Percentiles rank a stretch among this genome's conserved stretches.
phyloP scores from a whole-genome alignment of 2,888 invertebrate genomes.

The Thera obeliscata region DNA sequence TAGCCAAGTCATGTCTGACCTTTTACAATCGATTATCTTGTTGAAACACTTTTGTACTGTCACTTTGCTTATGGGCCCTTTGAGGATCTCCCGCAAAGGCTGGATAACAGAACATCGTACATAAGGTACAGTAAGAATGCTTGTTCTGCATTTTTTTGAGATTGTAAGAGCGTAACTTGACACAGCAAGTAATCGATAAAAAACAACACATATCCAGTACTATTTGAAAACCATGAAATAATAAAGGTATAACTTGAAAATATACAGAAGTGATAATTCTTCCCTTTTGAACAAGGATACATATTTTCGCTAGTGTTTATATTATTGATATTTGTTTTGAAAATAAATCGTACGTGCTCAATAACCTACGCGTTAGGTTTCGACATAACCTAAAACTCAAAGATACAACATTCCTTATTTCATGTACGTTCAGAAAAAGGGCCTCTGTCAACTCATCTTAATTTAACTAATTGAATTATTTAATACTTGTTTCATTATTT shows the following conservation, averaged over 20 bases:
- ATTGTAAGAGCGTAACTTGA: neutral
- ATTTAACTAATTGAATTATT: constrained; percentile 12
- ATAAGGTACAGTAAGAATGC: too few relatives aligned
- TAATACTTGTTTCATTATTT: constrained; percentile 16
- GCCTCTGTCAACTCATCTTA: constrained; percentile 18
- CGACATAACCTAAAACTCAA: neutral
- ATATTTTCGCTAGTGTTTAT: neutral
- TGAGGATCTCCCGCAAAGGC: too few relatives aligned
- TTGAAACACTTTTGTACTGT: too few relatives aligned
- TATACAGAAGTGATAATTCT: neutral
- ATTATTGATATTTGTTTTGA: neutral
- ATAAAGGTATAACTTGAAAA: neutral
- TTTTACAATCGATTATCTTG: too few relatives aligned
- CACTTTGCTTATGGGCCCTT: too few relatives aligned
- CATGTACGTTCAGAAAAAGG: constrained; percentile 40
- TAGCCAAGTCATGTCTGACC: too few relatives aligned
- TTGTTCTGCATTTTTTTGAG: neutral
- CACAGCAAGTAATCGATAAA: neutral
- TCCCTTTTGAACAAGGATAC: neutral
- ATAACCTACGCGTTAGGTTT: neutral
- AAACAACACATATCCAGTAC: neutral
- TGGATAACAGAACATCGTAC: too few relatives aligned
- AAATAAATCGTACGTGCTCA: neutral
- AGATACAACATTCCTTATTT: constrained; percentile 34
- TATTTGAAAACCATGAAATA: neutral